phyloP scores from a whole-genome alignment of 2,113 vertebrate species.

The Pollachius pollachius region DNA sequence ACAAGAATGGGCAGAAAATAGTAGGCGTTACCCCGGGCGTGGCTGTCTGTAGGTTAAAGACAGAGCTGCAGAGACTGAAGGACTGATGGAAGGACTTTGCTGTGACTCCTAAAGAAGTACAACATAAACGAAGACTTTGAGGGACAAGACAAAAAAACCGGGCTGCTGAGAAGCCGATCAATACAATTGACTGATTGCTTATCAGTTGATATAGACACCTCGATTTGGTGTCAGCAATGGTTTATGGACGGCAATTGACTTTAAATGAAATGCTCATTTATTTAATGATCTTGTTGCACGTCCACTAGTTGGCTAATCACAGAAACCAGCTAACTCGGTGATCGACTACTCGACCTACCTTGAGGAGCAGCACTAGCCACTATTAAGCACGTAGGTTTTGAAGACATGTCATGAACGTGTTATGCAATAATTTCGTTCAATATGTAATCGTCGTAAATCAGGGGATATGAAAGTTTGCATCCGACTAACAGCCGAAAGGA shows the following conservation, averaged over 20 bases:
- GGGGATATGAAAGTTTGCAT: too few species aligned
- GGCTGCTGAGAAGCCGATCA: not conserved
- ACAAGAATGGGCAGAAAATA: too few species aligned
- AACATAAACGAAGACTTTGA: not conserved
- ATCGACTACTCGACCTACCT: slow-evolving; percentile 37
- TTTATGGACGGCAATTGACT: too few species aligned
- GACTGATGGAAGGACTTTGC: slow-evolving; percentile 89
- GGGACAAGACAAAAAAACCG: not conserved
- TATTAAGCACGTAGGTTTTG: slow-evolving; percentile 66
- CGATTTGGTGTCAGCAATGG: too few species aligned
- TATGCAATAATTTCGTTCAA: not conserved
- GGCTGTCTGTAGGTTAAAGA: slow-evolving; percentile 92
- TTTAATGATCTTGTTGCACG: not conserved
- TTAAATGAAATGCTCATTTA: too few species aligned
- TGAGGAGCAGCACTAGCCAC: slow-evolving; percentile 64
- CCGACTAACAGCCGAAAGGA: not conserved
- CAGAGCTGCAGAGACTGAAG: slow-evolving; percentile 81
- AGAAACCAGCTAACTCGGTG: too few species aligned
- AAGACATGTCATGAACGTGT: slow-evolving; percentile 48
- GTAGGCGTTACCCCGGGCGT: slow-evolving; percentile 83
- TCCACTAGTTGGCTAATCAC: too few species aligned
- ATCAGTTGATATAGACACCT: too few species aligned
- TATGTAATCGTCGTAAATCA: too few species aligned
- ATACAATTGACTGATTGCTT: too few species aligned
- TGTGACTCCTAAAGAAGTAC: slow-evolving; percentile 79